phyloP scores from a whole-genome alignment of 2,888 invertebrate species.

The Sinopyrophorus schimmeli region DNA sequence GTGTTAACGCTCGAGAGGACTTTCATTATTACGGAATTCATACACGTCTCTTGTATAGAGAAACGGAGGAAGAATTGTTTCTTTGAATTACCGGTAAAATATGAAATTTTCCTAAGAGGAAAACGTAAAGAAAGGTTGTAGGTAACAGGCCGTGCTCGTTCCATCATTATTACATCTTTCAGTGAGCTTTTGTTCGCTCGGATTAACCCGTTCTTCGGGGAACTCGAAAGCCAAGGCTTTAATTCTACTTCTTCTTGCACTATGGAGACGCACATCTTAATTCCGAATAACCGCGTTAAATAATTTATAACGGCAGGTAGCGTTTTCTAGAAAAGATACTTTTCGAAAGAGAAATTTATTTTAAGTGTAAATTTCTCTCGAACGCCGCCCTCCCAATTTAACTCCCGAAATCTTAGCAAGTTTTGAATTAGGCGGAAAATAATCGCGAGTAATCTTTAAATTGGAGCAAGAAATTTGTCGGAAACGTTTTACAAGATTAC shows the following conservation, averaged over 20 bases:
- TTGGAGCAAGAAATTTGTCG: too few species aligned
- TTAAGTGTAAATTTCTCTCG: too few species aligned
- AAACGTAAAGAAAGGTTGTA: conserved; percentile 26
- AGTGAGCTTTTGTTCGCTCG: conserved; percentile 34
- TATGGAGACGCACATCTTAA: conserved; percentile 40
- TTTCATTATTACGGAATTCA: conserved; percentile 32
- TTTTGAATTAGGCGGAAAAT: too few species aligned
- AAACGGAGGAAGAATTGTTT: conserved; percentile 27
- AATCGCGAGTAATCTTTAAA: too few species aligned
- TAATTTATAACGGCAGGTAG: conserved; percentile 45
- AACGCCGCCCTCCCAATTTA: too few species aligned
- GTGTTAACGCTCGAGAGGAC: too few species aligned
- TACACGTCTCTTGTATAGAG: conserved; percentile 23
- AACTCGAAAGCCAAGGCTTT: conserved; percentile 15
- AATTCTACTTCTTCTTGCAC: conserved; percentile 20
- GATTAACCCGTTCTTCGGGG: conserved; percentile 37
- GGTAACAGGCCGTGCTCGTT: conserved; percentile 32
- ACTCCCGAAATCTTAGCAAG: too few species aligned
- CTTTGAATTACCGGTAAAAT: conserved; percentile 32
- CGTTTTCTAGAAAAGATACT: conserved; percentile 38
- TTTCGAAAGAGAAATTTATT: too few species aligned
- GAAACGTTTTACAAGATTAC: too few species aligned
- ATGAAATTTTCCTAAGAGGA: conserved; percentile 25
- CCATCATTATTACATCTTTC: conserved; percentile 38
- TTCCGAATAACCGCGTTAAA: conserved; percentile 45